Conservation (phyloP, 2,113 vertebrate genomes). For the Epinephelus moara region DNA sequence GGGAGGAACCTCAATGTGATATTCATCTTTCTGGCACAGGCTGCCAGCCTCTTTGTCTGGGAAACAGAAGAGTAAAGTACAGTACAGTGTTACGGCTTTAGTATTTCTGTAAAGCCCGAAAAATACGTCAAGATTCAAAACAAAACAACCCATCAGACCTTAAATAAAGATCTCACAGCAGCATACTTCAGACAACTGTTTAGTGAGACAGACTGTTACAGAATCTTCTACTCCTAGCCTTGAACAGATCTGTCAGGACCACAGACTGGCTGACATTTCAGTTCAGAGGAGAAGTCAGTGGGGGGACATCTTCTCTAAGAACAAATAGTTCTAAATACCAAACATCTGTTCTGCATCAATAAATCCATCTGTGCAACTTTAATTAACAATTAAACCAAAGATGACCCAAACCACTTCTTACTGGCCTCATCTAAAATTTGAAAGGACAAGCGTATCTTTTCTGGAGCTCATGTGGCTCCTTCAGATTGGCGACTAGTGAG, state of each 20-base stretch:
- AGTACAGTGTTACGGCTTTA: not conserved
- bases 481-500: constrained; percentile 12
- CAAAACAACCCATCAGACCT: not conserved
- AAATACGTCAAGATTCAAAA: not conserved
- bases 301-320: constrained; percentile 5
- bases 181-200: constrained; percentile 15
- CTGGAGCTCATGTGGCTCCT: constrained; percentile 7
- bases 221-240: constrained; percentile 11
- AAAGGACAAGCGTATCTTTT: constrained; percentile 44
- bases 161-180: constrained; percentile 23
- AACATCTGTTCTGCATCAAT: constrained; percentile 60
- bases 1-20: constrained; percentile 91
- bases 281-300: constrained; percentile 29
- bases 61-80: constrained; percentile 15
- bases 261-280: constrained; percentile 53
- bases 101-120: not conserved
- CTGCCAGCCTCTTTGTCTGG: constrained; percentile 87
- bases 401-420: constrained; percentile 20
- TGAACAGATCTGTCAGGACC: constrained; percentile 17
- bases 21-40: constrained; percentile 85
- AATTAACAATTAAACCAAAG: constrained; percentile 54
- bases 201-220: constrained; percentile 4
- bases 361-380: constrained; percentile 31
- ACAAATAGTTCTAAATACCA: constrained; percentile 40
- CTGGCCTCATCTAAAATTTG: constrained; percentile 27